phyloP scores from a whole-genome alignment of 2,888 invertebrate species.

The Priocnemis perturbator region DNA sequence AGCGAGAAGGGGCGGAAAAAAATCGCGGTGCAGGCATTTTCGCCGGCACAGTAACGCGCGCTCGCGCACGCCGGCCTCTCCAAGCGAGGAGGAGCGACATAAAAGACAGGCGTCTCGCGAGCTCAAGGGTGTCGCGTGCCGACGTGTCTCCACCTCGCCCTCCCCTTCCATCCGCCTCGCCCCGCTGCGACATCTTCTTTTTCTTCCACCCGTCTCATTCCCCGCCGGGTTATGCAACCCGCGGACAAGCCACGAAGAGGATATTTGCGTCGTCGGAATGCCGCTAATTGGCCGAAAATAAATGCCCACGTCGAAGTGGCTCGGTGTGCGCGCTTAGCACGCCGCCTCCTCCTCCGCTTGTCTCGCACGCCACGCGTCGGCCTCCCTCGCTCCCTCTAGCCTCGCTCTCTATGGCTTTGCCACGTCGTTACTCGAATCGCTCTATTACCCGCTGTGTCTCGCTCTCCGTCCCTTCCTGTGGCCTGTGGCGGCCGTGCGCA shows the following conservation, averaged over 20 bases:
- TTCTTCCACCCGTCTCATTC: constrained; percentile 47
- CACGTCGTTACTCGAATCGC: constrained; percentile 30
- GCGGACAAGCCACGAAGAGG: constrained; percentile 51
- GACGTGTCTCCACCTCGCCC: constrained; percentile 35
- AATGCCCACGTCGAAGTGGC: constrained; percentile 58
- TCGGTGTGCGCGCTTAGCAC: background rate
- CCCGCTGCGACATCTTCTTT: constrained; percentile 14
- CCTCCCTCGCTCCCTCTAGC: background rate
- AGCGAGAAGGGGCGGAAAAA: background rate
- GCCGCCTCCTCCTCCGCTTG: background rate
- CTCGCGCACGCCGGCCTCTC: constrained; percentile 20
- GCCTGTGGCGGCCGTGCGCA: background rate
- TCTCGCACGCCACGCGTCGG: background rate
- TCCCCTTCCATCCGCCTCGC: background rate
- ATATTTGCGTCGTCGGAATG: constrained; percentile 67
- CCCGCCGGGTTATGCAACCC: constrained; percentile 65
- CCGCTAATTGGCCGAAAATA: constrained; percentile 71
- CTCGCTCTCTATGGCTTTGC: constrained; percentile 9
- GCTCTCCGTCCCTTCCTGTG: constrained; percentile 1
- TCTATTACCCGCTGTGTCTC: constrained; percentile 14
- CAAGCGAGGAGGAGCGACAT: constrained; percentile 28
- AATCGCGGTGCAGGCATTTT: background rate
- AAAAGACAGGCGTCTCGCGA: constrained; percentile 26
- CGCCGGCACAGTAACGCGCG: background rate
- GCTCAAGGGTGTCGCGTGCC: constrained; percentile 52